Evolutionary conservation across 2,113 vertebrate species (phyloP), one percentile per base, ranked within the genome.

Genomic region (Dermatemys mawii): DNA sequence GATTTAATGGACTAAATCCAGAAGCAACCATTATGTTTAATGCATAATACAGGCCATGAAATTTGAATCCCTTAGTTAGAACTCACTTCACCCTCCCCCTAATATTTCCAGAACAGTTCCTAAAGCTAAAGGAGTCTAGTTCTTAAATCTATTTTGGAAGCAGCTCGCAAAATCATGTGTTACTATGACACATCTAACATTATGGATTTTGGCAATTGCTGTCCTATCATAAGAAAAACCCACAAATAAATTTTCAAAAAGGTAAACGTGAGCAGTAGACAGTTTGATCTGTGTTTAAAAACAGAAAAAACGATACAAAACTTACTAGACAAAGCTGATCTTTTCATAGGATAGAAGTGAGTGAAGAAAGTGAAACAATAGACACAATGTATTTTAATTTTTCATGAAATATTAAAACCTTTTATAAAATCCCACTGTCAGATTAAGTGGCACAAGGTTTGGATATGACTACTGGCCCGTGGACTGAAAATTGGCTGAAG

Each of bases 201-300:
- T 97, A 87, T 94, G 81, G 88, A 86, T 92, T 57, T 78, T 92
- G 78, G 89, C 84, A 95, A 95, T 85, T 78, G 57, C 75, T 95
- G 54, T 76, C 93, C 88, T 91, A 94, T 83, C 93, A 95, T 63
- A 35, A n/a, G 8, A 16, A 63, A 35, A 35, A 17, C 12, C 13
- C 24, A 90, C 83, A 96, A 95, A 97, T 96, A 97, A 93, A 84
- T 95, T 96, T 93, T 92, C 88, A 80, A 53, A 95, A 93, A 96
- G 91, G 94, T 97, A 97, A 94, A 82, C 41, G 55, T 48, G 16
- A 95, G 73, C 82, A 94, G 90, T 93, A 92, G 0, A 11, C 84
- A 96, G 73, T 41, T 96, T 92, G 92, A 90, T 97, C 97, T 92
- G 53, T 87, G 16, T 63, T 63, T 63, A 93, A 95, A 87, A 93